These are phyloP conservation scores for Girardinichthys multiradiatus DNA, from an alignment of 2,113 vertebrate species.

Conservation along the genomic window DNA sequence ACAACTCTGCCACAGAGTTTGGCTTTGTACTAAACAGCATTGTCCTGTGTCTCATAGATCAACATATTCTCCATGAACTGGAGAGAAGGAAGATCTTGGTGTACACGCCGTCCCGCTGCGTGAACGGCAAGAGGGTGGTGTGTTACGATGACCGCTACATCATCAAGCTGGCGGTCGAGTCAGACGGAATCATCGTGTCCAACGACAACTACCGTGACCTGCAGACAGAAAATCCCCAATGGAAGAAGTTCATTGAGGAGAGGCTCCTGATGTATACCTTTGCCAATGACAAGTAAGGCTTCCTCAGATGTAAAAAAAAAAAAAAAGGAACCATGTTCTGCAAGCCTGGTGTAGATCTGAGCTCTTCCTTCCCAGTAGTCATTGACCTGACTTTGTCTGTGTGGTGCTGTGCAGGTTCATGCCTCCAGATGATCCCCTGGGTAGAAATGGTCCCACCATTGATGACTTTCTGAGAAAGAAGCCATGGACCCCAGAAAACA, in stretches of 20 bases:
- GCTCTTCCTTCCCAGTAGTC: neutral
- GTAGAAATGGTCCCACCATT: conserved; percentile 87
- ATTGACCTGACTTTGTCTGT: neutral
- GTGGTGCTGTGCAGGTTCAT: conserved; percentile 84
- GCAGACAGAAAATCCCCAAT: conserved; percentile 88
- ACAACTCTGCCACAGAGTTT: neutral
- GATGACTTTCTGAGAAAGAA: conserved; percentile 86
- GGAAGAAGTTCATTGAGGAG: conserved; percentile 94
- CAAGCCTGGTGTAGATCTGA: neutral
- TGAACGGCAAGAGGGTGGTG: conserved; percentile 88
- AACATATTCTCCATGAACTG: conserved; percentile 86
- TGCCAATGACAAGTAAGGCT: conserved; percentile 87
- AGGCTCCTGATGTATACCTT: conserved; percentile 93
- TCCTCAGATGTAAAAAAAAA: neutral
- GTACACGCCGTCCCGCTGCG: conserved; percentile 88
- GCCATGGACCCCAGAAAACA: conserved; percentile 78
- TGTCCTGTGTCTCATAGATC: conserved; percentile 74
- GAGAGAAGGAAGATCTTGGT: conserved; percentile 86
- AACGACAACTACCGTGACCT: conserved; percentile 93
- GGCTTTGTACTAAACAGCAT: neutral
- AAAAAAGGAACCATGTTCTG: too few species aligned
- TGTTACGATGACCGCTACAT: conserved; percentile 93
- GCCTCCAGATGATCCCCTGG: conserved; percentile 93
- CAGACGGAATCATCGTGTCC: conserved; percentile 89
- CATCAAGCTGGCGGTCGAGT: conserved; percentile 86